Evolutionary conservation across 2,888 invertebrate species (phyloP).

Genomic region (Cantharis rufa): DNA sequence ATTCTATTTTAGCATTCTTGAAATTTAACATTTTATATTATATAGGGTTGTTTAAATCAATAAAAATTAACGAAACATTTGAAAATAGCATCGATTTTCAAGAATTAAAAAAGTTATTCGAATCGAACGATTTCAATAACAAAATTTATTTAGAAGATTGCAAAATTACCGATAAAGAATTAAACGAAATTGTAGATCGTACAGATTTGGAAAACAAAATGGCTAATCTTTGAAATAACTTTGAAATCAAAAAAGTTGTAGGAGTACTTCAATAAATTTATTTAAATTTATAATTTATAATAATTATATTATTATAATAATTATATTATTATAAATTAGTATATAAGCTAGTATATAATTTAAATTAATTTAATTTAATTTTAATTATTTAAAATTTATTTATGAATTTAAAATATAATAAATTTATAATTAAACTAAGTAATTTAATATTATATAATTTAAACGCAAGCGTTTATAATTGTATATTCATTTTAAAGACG

Average conservation of each 20-base stretch:
- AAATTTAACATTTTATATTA: conserved; percentile 4
- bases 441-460: no score
- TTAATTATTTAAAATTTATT: no score
- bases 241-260: neutral
- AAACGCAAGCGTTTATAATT: no score
- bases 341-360: no score
- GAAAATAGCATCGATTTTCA: conserved; percentile 36
- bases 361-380: no score
- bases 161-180: conserved; percentile 56
- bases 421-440: no score
- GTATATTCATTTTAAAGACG: no score
- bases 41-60: conserved; percentile 34
- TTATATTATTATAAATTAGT: no score
- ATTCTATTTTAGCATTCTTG: neutral
- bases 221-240: conserved; percentile 4
- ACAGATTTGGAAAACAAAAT: conserved; percentile 48
- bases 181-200: conserved; percentile 56
- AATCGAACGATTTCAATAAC: conserved; percentile 32
- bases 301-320: no score
- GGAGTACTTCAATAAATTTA: no score
- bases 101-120: conserved; percentile 40
- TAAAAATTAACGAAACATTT: conserved; percentile 19
- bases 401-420: no score
- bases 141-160: conserved; percentile 43
- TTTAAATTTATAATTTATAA: no score